These are phyloP conservation scores for Gobio gobio DNA, from an alignment of 2,113 vertebrate genomes.

Conservation along the genomic window DNA sequence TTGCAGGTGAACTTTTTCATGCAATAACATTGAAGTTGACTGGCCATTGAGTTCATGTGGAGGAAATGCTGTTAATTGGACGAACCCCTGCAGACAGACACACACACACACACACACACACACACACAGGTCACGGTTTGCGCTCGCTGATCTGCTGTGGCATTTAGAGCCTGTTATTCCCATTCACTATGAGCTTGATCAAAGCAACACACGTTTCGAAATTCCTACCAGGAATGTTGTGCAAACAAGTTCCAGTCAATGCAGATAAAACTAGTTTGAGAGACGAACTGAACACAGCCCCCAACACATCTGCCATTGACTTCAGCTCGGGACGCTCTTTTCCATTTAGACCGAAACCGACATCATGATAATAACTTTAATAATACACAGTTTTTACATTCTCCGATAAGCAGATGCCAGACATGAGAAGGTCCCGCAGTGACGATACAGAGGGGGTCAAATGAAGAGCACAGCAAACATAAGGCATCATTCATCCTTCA, in stretches of 20 bases:
- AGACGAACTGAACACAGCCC: neutral
- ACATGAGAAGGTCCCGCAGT: neutral
- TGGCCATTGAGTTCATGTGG: too few relatives aligned
- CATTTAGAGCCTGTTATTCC: constrained; percentile 58
- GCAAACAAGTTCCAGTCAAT: neutral
- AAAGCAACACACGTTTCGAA: constrained; percentile 3
- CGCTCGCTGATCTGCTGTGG: constrained; percentile 54
- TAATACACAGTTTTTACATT: constrained; percentile 29
- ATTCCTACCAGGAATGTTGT: neutral
- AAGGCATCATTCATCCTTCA: constrained; percentile 25
- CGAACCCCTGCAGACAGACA: neutral
- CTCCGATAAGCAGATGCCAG: constrained; percentile 7
- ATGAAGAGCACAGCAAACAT: neutral
- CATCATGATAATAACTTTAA: neutral
- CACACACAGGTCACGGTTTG: too few relatives aligned
- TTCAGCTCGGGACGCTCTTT: neutral
- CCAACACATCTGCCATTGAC: too few relatives aligned
- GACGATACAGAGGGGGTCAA: neutral
- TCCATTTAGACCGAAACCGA: neutral
- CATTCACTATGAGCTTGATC: constrained; percentile 2
- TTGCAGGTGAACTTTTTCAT: too few relatives aligned
- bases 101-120: too few relatives aligned
- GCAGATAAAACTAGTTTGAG: neutral
- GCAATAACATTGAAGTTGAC: too few relatives aligned
- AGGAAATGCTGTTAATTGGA: neutral